phyloP scores from a whole-genome alignment of 2,888 invertebrate species.

The Stenchaetothrips biformis region DNA sequence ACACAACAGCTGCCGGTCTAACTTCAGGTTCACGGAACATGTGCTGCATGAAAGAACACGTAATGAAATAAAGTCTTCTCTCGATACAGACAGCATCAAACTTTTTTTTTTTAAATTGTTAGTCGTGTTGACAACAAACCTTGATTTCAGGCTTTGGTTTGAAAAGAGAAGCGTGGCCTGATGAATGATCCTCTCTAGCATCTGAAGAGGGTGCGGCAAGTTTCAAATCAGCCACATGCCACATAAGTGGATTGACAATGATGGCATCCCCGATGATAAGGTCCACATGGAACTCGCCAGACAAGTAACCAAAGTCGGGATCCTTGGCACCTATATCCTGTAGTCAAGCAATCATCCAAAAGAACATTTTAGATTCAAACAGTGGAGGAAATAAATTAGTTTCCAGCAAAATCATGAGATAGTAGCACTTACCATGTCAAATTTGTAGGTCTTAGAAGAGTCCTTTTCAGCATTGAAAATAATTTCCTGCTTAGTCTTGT shows the following conservation, averaged over 20 bases:
- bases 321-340: slow-evolving; percentile 74
- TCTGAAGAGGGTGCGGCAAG: slow-evolving; percentile 61
- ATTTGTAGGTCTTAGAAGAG: slow-evolving; percentile 65
- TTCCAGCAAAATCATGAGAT: slow-evolving; percentile 28
- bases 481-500: slow-evolving; percentile 69
- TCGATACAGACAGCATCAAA: slow-evolving; percentile 10
- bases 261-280: slow-evolving; percentile 88
- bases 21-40: slow-evolving; percentile 88
- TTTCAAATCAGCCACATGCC: slow-evolving; percentile 73
- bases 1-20: slow-evolving; percentile 80
- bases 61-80: not conserved
- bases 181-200: slow-evolving; percentile 36
- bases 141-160: slow-evolving; percentile 57
- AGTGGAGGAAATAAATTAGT: slow-evolving; percentile 29
- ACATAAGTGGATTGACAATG: slow-evolving; percentile 81
- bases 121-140: slow-evolving; percentile 43
- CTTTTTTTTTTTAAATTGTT: not conserved
- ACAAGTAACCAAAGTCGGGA: slow-evolving; percentile 68
- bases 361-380: slow-evolving; percentile 23
- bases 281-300: slow-evolving; percentile 75
- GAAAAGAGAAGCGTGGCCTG: slow-evolving; percentile 48
- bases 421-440: slow-evolving; percentile 70
- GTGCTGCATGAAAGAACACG: slow-evolving; percentile 53
- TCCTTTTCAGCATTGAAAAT: slow-evolving; percentile 92
- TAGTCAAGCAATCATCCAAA: slow-evolving; percentile 34